These are phyloP conservation scores for Tiliqua scincoides DNA, from an alignment of 2,113 vertebrate species.

Conservation along the genomic window DNA sequence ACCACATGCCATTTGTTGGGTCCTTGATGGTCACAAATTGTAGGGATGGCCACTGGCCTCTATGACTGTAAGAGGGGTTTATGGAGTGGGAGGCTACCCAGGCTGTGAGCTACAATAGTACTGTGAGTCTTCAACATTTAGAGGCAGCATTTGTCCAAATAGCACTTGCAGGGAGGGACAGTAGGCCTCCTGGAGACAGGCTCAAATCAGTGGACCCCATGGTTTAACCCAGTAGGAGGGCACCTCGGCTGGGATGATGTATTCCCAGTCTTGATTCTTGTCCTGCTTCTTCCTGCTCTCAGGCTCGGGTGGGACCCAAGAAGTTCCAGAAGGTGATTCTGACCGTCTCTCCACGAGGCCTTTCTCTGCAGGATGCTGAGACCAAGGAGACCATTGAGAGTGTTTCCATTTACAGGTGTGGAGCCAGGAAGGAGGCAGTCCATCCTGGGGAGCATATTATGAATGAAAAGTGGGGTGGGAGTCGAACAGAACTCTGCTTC, in stretches of 20 bases:
- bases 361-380: constrained; percentile 86
- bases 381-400: constrained; percentile 85
- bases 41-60: too few species aligned
- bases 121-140: not conserved
- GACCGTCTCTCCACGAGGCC: constrained; percentile 87
- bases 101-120: not conserved
- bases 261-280: not conserved
- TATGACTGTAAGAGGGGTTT: too few species aligned
- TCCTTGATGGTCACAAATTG: too few species aligned
- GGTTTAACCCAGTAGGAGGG: not conserved
- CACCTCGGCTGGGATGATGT: not conserved
- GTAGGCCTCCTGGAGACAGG: not conserved
- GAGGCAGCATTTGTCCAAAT: too few species aligned
- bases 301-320: constrained; percentile 86
- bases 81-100: too few species aligned
- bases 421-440: not conserved
- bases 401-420: constrained; percentile 90
- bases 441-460: too few species aligned
- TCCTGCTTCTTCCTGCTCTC: constrained; percentile 23
- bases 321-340: constrained; percentile 91
- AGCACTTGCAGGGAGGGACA: not conserved
- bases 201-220: not conserved
- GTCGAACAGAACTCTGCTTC: not conserved
- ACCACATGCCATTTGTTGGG: too few species aligned
- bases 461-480: not conserved